Conservation (phyloP, 2,888 invertebrate species). For the Orgyia antiqua region DNA sequence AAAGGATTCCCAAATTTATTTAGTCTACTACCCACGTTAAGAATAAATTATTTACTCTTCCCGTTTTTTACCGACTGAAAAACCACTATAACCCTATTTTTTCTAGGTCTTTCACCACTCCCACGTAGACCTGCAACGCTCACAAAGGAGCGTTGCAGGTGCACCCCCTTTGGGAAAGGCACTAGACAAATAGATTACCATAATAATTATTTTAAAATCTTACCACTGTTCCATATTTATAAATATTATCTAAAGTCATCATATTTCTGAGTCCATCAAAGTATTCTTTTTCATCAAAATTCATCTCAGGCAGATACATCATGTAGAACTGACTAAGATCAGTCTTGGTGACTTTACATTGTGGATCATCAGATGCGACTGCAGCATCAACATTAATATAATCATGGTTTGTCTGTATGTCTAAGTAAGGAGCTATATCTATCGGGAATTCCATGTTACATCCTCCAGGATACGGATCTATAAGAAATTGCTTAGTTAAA, state of each 20-base stretch:
- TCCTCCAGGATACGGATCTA: conserved; percentile 88
- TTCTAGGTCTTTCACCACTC: too few relatives aligned
- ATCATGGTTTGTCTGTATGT: conserved; percentile 41
- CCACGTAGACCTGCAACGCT: too few relatives aligned
- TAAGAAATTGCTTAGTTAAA: conserved; percentile 24
- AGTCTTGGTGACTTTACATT: conserved; percentile 16
- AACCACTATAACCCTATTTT: too few relatives aligned
- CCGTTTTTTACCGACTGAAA: too few relatives aligned
- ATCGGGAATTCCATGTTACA: conserved; percentile 84
- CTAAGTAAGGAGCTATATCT: conserved; percentile 80
- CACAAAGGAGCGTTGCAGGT: too few relatives aligned
- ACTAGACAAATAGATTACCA: too few relatives aligned
- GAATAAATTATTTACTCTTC: too few relatives aligned
- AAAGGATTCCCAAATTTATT: too few relatives aligned
- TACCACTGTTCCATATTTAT: conserved; percentile 73
- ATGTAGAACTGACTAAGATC: conserved; percentile 69
- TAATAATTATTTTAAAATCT: too few relatives aligned
- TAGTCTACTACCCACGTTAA: too few relatives aligned
- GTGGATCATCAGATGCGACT: conserved; percentile 58
- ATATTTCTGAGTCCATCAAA: conserved; percentile 79
- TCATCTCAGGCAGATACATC: conserved; percentile 78
- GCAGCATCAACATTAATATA: conserved; percentile 75
- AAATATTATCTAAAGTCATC: conserved; percentile 77
- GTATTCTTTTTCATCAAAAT: conserved; percentile 74
- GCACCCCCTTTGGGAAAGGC: too few relatives aligned